Conservation (phyloP, 2,888 invertebrate species). For the Pycnomerus fuliginosus region DNA sequence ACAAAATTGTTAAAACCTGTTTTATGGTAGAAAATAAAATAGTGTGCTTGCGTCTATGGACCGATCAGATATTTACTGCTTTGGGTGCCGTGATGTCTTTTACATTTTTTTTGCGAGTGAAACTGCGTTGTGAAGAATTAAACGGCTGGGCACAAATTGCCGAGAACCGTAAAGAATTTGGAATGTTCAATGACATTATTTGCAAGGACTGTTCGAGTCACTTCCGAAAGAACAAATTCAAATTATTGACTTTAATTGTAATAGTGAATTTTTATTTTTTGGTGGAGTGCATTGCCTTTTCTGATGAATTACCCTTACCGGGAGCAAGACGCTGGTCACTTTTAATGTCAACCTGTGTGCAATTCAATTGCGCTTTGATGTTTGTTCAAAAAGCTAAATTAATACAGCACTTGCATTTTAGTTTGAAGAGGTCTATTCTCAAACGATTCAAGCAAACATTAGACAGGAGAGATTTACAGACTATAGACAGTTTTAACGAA, state of each 20-base stretch:
- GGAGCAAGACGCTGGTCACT: too few relatives aligned
- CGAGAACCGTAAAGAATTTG: slow-evolving; percentile 4
- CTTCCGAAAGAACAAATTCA: too few relatives aligned
- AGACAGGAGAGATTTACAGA: not conserved
- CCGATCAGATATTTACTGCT: slow-evolving; percentile 11
- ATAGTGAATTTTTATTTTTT: slow-evolving; percentile 1
- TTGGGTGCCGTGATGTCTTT: slow-evolving; percentile 1
- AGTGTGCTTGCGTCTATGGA: slow-evolving; percentile 10
- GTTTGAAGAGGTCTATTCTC: slow-evolving; percentile 6
- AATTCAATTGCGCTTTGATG: too few relatives aligned
- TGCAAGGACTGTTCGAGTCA: slow-evolving; percentile 2
- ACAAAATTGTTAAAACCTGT: too few relatives aligned
- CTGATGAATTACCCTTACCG: too few relatives aligned
- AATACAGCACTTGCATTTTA: too few relatives aligned
- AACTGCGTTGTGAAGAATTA: not conserved
- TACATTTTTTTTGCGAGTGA: slow-evolving; percentile 1
- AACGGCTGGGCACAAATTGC: slow-evolving; percentile 9
- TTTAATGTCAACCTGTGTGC: too few relatives aligned
- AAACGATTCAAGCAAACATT: slow-evolving; percentile 2
- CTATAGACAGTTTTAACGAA: not conserved
- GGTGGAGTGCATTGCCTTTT: too few relatives aligned
- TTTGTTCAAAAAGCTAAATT: too few relatives aligned
- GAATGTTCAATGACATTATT: slow-evolving; percentile 5
- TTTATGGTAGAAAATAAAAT: slow-evolving; percentile 4
- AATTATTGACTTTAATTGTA: too few relatives aligned